Base-by-base conservation (phyloP, 2,888 invertebrate species). In the Hofmannophila pseudospretella region DNA sequence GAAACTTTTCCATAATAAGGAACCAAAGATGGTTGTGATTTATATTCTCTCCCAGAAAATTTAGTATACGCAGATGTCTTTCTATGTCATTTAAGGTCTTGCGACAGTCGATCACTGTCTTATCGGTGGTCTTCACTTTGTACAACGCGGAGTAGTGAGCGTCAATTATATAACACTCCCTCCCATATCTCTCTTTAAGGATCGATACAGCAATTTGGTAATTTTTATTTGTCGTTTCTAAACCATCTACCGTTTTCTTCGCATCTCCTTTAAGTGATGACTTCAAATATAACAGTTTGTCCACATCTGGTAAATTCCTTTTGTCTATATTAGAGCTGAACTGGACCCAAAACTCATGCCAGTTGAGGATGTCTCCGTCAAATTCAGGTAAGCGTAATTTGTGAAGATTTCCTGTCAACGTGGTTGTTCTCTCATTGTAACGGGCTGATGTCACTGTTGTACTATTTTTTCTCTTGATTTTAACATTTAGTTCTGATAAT, bases 141-240 rank as follows among this genome's bases (percentile, higher is more conserved):
- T 3, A 3, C 19, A 19, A 12, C 4, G 31, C 31, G 3, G 16
- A 19, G 19, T 31, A 19, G 8, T 31, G 31, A 2, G 31, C 31
- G 10, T 31, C 16, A 4, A 31, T 31, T 2, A 31, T 12, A 2
- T 16, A 3, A 4, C 7, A 3, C 10, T 16, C 5, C 14, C 14
- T 29, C 2, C 29, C 29, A 14, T 29, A 29, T 29, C 29, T 13
- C 2, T 13, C 29, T 14, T 14, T 29, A 2, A 29, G 14, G 2
- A 8, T 29, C 2, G 4, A 2, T 5, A 29, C n/a, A 14, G 31
- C 19, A 9, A 31, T 31, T n/a, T 31, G 31, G 9, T 31, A 31
- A 12, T 19, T 31, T 19, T 36, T 31, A 7, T 31, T 31, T 10
- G 31, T 31, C 1, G 12, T 31, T 3, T 19, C 50, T 19, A 44